phyloP scores from a whole-genome alignment of 2,888 invertebrate genomes.

The Teleiodes luculella region DNA sequence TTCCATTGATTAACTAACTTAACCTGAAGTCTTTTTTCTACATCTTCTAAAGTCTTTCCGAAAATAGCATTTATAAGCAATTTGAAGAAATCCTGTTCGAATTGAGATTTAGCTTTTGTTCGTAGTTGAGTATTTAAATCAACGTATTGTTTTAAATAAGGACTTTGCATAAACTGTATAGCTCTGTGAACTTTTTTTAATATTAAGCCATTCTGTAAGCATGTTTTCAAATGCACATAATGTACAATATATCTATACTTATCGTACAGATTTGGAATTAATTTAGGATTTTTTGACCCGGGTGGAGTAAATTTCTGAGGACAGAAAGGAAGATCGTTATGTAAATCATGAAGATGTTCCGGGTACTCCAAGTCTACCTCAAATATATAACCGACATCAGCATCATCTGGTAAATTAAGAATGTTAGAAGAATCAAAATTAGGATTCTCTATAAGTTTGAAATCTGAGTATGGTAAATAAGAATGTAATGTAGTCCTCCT shows the following conservation, averaged over 20 bases:
- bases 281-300: conserved; percentile 12
- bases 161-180: conserved; percentile 32
- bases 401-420: neutral
- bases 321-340: conserved; percentile 19
- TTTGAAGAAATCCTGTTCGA: conserved; percentile 12
- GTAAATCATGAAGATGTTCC: conserved; percentile 17
- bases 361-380: conserved; percentile 8
- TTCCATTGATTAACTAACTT: conserved; percentile 11
- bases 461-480: neutral
- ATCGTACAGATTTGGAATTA: conserved; percentile 27
- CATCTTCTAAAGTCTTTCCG: conserved; percentile 4
- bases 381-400: neutral
- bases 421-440: neutral
- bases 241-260: conserved; percentile 37
- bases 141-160: conserved; percentile 34
- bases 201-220: conserved; percentile 30
- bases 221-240: conserved; percentile 32
- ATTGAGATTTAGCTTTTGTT: neutral
- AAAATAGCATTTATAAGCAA: neutral
- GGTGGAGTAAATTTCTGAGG: conserved; percentile 18
- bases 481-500: no score
- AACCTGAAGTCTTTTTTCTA: neutral
- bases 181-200: conserved; percentile 33
- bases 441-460: neutral
- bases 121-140: conserved; percentile 16